phyloP scores from a whole-genome alignment of 2,888 invertebrate species.

The Melinaea menophilus region DNA sequence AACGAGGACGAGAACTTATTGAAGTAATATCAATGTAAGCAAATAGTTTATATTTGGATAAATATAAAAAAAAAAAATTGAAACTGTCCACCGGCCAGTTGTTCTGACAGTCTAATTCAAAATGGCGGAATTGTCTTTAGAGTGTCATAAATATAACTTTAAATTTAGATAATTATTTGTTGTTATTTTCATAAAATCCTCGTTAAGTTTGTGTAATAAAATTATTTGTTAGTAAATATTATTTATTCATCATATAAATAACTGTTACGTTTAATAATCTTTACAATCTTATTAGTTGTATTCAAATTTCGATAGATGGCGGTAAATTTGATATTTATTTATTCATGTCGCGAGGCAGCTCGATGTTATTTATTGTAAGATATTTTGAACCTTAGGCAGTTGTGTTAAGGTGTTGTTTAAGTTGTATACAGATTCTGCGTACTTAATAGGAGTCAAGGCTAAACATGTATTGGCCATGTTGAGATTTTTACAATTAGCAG shows the following conservation, averaged over 20 bases:
- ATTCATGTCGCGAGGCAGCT: slow-evolving; percentile 1
- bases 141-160: too few relatives aligned
- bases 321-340: slow-evolving; percentile 2
- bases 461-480: slow-evolving; percentile 4
- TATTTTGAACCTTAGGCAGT: background rate
- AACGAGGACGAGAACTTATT: background rate
- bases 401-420: background rate
- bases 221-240: background rate
- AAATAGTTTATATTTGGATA: too few relatives aligned
- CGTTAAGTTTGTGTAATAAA: background rate
- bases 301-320: slow-evolving; percentile 6
- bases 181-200: too few relatives aligned
- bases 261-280: background rate
- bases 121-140: too few relatives aligned
- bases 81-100: too few relatives aligned
- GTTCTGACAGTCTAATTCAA: too few relatives aligned
- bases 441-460: slow-evolving; percentile 6
- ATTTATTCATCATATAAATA: too few relatives aligned
- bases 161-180: too few relatives aligned
- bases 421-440: background rate
- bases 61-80: too few relatives aligned
- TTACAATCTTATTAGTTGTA: slow-evolving; percentile 3
- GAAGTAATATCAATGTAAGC: background rate
- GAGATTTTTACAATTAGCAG: background rate
- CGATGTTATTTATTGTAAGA: background rate